phyloP scores from a whole-genome alignment of 2,113 vertebrate species.

The Anser brachyrhynchus region DNA sequence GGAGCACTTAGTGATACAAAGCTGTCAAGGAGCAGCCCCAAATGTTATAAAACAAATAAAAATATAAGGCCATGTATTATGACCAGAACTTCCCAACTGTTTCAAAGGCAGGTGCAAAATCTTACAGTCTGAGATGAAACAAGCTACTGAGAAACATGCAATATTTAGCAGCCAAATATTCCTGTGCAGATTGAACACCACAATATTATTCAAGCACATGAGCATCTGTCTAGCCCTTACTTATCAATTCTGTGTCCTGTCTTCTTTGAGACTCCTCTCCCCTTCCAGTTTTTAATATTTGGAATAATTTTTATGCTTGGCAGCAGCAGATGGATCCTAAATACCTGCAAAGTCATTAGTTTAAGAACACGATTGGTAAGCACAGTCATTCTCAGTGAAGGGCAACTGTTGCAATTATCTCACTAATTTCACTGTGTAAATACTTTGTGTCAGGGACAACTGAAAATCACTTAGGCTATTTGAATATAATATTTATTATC shows the following conservation, averaged over 20 bases:
- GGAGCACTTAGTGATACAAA: not conserved
- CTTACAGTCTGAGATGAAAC: not conserved
- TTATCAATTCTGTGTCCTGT: not conserved
- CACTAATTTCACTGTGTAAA: constrained; percentile 21
- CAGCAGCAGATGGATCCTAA: constrained; percentile 25
- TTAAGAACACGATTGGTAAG: not conserved
- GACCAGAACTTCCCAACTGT: not conserved
- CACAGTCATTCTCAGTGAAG: constrained; percentile 29
- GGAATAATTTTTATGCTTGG: constrained; percentile 9
- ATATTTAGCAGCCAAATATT: not conserved
- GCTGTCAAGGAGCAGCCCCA: not conserved
- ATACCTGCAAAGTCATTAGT: constrained; percentile 12
- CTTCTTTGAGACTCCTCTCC: not conserved
- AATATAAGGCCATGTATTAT: not conserved
- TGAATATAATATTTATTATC: not conserved
- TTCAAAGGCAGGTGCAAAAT: not conserved
- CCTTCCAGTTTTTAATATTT: constrained; percentile 19
- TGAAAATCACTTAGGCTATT: constrained; percentile 9
- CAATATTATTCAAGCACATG: not conserved
- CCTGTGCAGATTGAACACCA: not conserved
- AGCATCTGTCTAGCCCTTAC: not conserved
- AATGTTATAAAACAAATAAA: not conserved
- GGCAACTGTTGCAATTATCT: constrained; percentile 30
- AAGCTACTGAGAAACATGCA: not conserved
- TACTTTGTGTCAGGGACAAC: not conserved